Conservation (phyloP, 2,888 invertebrate species). For the Dioctria linearis region DNA sequence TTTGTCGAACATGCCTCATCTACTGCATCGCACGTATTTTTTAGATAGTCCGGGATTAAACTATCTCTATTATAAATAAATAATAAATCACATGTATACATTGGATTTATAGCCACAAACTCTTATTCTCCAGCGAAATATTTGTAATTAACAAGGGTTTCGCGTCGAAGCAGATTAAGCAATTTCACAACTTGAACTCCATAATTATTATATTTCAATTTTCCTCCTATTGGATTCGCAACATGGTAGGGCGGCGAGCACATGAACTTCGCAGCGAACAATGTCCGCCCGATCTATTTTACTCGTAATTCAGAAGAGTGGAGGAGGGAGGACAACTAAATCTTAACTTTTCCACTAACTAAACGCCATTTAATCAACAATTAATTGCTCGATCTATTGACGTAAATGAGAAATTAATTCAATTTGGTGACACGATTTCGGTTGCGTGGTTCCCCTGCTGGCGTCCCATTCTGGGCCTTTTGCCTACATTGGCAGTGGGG, state of each 20-base stretch:
- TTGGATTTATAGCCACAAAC: too few species aligned
- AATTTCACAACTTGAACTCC: neutral
- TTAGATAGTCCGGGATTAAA: too few species aligned
- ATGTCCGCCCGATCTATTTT: neutral
- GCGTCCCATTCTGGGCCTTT: slow-evolving; percentile 40
- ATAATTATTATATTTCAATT: neutral
- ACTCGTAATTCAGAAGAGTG: neutral
- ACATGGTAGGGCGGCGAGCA: neutral
- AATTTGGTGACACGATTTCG: slow-evolving; percentile 57
- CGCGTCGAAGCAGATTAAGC: neutral
- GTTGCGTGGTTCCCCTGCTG: slow-evolving; percentile 47
- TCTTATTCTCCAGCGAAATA: too few species aligned
- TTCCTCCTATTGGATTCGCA: neutral
- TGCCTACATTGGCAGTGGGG: neutral
- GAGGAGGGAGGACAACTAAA: slow-evolving; percentile 26
- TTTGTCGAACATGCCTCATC: too few species aligned
- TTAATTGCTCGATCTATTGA: slow-evolving; percentile 59
- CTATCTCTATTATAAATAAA: too few species aligned
- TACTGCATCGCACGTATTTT: too few species aligned
- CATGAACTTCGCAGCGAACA: neutral
- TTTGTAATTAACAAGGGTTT: too few species aligned
- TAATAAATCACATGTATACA: too few species aligned
- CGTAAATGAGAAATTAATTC: slow-evolving; percentile 59
- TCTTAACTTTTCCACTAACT: slow-evolving; percentile 29
- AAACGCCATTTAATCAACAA: slow-evolving; percentile 59